Conservation (phyloP, 2,888 invertebrate genomes). For the Deroplatys truncata region DNA sequence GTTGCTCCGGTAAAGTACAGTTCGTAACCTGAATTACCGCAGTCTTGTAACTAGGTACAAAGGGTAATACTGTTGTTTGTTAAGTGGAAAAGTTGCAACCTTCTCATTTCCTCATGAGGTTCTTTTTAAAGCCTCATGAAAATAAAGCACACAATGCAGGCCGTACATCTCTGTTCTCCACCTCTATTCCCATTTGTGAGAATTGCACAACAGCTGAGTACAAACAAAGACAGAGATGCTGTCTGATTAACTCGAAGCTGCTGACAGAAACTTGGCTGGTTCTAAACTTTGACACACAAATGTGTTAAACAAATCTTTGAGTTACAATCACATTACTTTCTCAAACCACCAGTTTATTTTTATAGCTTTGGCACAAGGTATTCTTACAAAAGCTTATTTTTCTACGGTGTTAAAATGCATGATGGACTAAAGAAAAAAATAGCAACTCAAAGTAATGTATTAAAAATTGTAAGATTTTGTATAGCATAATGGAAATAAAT, state of each 20-base stretch:
- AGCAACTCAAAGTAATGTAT: too few relatives aligned
- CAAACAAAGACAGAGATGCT: neutral
- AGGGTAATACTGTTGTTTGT: neutral
- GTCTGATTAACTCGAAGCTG: neutral
- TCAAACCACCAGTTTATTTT: too few relatives aligned
- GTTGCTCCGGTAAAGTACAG: neutral
- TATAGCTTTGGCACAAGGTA: too few relatives aligned
- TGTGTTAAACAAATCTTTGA: accelerated
- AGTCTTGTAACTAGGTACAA: neutral
- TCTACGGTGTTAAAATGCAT: too few relatives aligned
- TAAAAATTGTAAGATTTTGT: too few relatives aligned
- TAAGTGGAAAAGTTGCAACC: neutral
- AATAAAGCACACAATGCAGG: neutral
- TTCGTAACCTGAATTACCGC: neutral
- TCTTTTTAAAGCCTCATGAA: neutral
- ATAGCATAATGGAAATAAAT: too few relatives aligned
- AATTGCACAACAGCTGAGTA: neutral
- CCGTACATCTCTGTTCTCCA: neutral
- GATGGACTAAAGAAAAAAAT: too few relatives aligned
- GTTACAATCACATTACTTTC: too few relatives aligned
- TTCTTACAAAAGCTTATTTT: too few relatives aligned
- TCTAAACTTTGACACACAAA: too few relatives aligned
- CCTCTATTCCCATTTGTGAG: neutral
- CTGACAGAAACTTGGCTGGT: too few relatives aligned
- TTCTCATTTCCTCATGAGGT: neutral